Base-by-base conservation (phyloP, 2,797 vertebrate species). In the Stomatorhinus walkeri region DNA sequence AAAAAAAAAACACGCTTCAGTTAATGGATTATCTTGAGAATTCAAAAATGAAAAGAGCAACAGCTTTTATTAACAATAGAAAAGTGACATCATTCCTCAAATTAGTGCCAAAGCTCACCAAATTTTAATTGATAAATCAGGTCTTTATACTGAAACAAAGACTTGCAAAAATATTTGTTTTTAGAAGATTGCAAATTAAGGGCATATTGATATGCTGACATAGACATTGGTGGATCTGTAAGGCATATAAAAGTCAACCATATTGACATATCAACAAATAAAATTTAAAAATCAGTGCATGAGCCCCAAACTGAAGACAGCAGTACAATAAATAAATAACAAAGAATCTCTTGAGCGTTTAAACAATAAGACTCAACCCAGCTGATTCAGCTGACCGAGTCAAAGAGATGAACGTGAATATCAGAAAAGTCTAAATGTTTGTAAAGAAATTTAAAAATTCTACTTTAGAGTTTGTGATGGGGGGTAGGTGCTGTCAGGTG, bases 251-350 rank as follows among this genome's bases (percentile, higher is more conserved):
- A 93, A 93, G 91, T 92, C 93, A 92, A 93, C 91, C 91, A 91
- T 90, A 87, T 91, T 81, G 91, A 93, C 93, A 94, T 92, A 88
- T 93, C 91, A 91, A 91, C 86, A 93, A 89, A 87, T 93, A 89
- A 92, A 93, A 88, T 56, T 89, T 3, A 93, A 52, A 81, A 88
- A 72, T 94, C 94, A 95, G 95, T 95, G 95, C 95, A 95, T 92
- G 89, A 88, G 88, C 88, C 90, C 88, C 91, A 91, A 92, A 40
- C 92, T 85, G 91, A 94, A 92, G 91, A 90, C 83, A 64, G 51
- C 59, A 92, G 94, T 93, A 94, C 94, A 95, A 95, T 92, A 87
- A 14, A 95, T 92, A 88, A 94, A 94, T 94, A 94, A 95, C 92
- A 84, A 16, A 91, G 93, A 79, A 93, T 94, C 92, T 90, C 93